Evolutionary conservation across 1,140 invertebrate genomes (phyloP).

Genomic region (Carcinoscorpius rotundicauda): DNA sequence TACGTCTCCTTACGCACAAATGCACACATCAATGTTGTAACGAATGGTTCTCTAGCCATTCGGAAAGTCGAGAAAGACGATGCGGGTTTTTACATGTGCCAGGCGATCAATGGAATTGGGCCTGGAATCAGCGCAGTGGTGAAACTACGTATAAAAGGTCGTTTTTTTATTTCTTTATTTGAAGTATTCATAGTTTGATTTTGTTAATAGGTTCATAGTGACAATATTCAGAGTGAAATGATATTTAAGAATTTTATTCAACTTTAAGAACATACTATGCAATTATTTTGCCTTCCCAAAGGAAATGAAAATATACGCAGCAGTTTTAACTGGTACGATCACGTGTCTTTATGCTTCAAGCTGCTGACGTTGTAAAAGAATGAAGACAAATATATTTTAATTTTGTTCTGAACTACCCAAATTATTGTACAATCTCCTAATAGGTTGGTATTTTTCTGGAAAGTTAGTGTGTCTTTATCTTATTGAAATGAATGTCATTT

Average conservation of each 20-base stretch:
- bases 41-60: constrained; percentile 36
- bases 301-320: no score
- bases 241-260: constrained; percentile 1
- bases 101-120: constrained; percentile 86
- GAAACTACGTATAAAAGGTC: constrained; percentile 32
- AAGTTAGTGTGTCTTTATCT: no score
- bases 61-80: constrained; percentile 30
- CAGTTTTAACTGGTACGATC: no score
- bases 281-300: no score
- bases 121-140: constrained; percentile 36
- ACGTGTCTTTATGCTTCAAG: no score
- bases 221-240: not conserved
- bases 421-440: no score
- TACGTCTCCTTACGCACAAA: constrained; percentile 23
- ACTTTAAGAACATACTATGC: no score
- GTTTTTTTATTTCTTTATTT: not conserved
- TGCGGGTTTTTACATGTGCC: constrained; percentile 53
- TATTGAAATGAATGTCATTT: no score
- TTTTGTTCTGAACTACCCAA: no score
- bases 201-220: constrained; percentile 1
- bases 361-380: no score
- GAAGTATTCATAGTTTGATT: constrained; percentile 2
- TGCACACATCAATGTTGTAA: constrained; percentile 28
- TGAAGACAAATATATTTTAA: no score
- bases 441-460: no score